Evolutionary conservation across 1,140 invertebrate species (phyloP).

Genomic region (Microvelia longipes): DNA sequence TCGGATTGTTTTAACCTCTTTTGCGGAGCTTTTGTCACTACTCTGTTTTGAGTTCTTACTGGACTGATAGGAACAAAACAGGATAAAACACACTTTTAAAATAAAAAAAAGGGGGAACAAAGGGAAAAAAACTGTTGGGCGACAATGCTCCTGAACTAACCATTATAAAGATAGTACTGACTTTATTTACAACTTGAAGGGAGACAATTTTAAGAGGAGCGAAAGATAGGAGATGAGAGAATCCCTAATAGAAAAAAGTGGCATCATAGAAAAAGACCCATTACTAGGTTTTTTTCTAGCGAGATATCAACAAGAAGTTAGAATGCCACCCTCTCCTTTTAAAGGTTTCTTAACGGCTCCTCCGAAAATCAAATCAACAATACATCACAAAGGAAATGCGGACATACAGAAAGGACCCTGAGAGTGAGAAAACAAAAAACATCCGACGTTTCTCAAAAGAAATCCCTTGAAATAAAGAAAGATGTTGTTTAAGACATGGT

Average conservation of each 20-base stretch:
- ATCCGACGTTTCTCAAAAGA: too few relatives aligned
- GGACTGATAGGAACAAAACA: neutral
- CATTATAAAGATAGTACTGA: neutral
- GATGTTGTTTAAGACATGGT: too few relatives aligned
- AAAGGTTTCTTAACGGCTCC: neutral
- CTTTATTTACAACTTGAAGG: neutral
- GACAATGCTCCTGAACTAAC: neutral
- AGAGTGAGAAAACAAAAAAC: too few relatives aligned
- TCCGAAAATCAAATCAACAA: neutral
- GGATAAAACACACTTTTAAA: neutral
- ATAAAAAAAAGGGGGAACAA: neutral
- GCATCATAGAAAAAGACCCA: neutral
- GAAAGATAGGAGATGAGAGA: neutral
- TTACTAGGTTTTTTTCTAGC: neutral
- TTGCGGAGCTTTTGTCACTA: neutral
- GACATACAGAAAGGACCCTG: too few relatives aligned
- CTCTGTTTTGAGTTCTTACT: neutral
- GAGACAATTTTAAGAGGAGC: neutral
- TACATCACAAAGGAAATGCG: neutral
- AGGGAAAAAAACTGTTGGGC: neutral
- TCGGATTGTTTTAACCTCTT: neutral
- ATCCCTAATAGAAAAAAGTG: neutral
- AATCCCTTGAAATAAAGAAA: too few relatives aligned
- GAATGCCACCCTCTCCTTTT: neutral
- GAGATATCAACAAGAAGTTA: neutral